Base-by-base conservation (phyloP, 2,113 vertebrate genomes). In the Bubo blakistoni region DNA sequence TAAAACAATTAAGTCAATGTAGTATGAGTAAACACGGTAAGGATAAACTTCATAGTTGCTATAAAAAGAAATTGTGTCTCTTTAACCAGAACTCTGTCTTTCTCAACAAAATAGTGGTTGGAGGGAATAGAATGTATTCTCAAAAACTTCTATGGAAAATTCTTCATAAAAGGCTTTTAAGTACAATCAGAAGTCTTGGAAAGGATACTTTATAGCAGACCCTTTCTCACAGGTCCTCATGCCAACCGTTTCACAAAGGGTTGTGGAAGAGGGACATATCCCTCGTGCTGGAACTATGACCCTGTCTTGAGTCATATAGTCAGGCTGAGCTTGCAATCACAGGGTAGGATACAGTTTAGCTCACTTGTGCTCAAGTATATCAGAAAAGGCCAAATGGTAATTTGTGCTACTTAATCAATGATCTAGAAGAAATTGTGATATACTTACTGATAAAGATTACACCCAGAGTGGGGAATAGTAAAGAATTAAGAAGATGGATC, bases 1-100 rank as follows among this genome's bases (percentile, higher is more conserved):
- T 94, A 96, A 94, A 96, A 83, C 58, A 94, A 93, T 93, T 92
- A 88, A 58, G 86, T 93, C 71, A 88, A 36, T 77, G 67, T 58
- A 38, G 11, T 13, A 22, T 77, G 24, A 62, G 71, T 91, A 95
- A 96, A 93, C 54, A 88, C 30, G 54, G 47, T 44, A 80, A 77
- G 92, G 63, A 92, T 83, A 92, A 88, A 90, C 38, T 59, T 89
- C 46, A 34, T 25, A 59, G 62, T 40, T 85, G 32, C 1, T 6
- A 42, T 92, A 86, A 92, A 80, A 77, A 91, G 51, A 73, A 95
- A 66, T 36, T 36, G 4, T 67, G 8, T 63, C 69, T 26, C 44
- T 88, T 58, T 87, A 88, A 76, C 65, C n/a, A 20, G n/a, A 85
- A 62, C 34, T 69, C 74, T 74, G 17, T 49, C 34, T 79, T 59